Conservation (phyloP, 2,113 vertebrate species). For the Bubalus kerabau region DNA sequence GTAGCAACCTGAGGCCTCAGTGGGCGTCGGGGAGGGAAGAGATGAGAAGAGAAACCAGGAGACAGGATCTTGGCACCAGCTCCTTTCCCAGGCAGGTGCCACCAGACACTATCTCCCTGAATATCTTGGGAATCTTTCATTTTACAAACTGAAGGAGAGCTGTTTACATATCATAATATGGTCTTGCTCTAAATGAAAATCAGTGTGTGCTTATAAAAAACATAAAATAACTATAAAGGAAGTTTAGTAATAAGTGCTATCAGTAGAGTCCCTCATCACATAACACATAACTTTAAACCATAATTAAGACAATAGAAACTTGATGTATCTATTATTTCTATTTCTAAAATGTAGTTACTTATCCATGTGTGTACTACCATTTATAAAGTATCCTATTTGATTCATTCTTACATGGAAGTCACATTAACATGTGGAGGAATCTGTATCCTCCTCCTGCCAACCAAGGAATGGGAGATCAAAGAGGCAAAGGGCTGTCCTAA, state of each 20-base stretch:
- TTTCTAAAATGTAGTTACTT: not conserved
- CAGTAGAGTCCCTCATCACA: not conserved
- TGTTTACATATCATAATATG: not conserved
- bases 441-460: not conserved
- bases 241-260: not conserved
- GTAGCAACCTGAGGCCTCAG: not conserved
- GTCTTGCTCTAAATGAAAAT: not conserved
- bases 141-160: not conserved
- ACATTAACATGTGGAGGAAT: not conserved
- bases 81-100: not conserved
- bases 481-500: not conserved
- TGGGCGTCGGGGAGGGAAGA: not conserved
- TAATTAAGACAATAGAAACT: not conserved
- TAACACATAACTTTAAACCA: not conserved
- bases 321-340: not conserved
- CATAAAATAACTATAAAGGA: not conserved
- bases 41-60: not conserved
- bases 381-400: slow-evolving; percentile 5
- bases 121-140: not conserved
- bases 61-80: not conserved
- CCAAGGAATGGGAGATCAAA: not conserved
- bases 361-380: not conserved
- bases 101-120: not conserved
- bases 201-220: not conserved
- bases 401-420: not conserved